These are phyloP conservation scores for Neotoxoptera formosana DNA, from an alignment of 1,140 invertebrate species.

Conservation along the genomic window DNA sequence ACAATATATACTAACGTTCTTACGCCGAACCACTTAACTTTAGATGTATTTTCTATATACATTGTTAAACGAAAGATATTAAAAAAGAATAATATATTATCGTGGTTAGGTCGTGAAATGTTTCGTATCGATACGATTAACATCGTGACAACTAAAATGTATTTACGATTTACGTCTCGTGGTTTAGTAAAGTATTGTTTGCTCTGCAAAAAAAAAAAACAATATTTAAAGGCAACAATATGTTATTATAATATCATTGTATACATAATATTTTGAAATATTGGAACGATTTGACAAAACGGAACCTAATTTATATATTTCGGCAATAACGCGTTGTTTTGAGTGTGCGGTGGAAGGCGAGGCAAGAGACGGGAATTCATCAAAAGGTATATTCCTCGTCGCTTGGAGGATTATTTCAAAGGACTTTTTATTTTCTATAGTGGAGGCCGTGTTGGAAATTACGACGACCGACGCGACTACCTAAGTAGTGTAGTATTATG, in stretches of 20 bases:
- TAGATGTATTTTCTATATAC: not conserved
- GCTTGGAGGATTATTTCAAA: too few species aligned
- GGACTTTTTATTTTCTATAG: too few species aligned
- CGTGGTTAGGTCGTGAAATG: not conserved
- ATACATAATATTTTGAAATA: not conserved
- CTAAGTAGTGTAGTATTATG: not conserved
- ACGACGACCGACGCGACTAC: not conserved
- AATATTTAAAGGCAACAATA: not conserved
- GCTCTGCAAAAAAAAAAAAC: not conserved
- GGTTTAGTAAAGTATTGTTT: not conserved
- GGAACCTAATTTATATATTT: not conserved
- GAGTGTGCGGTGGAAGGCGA: not conserved
- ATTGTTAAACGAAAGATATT: not conserved
- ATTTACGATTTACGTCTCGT: not conserved
- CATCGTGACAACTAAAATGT: not conserved
- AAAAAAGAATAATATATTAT: not conserved
- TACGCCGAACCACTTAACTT: not conserved
- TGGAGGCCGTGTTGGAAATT: not conserved
- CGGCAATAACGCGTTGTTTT: not conserved
- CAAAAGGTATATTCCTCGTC: too few species aligned
- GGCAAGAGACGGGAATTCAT: too few species aligned
- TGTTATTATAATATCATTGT: not conserved
- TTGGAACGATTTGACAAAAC: not conserved
- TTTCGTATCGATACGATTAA: not conserved
- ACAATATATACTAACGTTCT: not conserved